A percentile compares a stretch with the other conserved stretches of the same genome.
Evolutionary conservation across 2,113 vertebrate species (phyloP).

Genomic region (Poeciliopsis prolifica): DNA sequence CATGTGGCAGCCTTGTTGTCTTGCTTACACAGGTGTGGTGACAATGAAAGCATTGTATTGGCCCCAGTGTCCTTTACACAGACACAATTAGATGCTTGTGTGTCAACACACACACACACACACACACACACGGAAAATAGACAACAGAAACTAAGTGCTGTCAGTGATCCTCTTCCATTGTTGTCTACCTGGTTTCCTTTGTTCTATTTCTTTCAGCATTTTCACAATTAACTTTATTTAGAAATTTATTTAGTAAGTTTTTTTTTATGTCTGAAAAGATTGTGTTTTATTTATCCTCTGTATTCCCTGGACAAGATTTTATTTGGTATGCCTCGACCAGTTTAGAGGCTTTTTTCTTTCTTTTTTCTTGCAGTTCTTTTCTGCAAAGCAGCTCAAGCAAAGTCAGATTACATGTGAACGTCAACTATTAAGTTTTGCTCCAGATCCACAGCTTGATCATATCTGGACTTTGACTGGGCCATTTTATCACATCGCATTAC

Average conservation of each 20-base stretch:
- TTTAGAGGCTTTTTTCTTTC: no score
- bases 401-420: no score
- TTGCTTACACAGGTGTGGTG: slow-evolving; percentile 18
- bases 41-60: slow-evolving; percentile 21
- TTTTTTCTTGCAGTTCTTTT: no score
- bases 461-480: background rate
- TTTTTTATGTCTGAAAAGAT: no score
- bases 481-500: background rate
- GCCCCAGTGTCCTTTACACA: slow-evolving; percentile 9
- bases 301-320: no score
- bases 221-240: no score
- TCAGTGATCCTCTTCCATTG: background rate
- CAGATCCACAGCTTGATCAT: no score
- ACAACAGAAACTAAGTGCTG: slow-evolving; percentile 14
- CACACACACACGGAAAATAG: slow-evolving; percentile 20
- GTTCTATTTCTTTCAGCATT: background rate
- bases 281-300: no score
- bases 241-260: no score
- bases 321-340: no score
- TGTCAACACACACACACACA: background rate
- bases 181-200: background rate
- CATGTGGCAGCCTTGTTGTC: background rate
- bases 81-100: slow-evolving; percentile 30
- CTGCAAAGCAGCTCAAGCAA: no score
- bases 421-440: no score